phyloP scores from a whole-genome alignment of 2,888 invertebrate genomes.

The Orthosia incerta region DNA sequence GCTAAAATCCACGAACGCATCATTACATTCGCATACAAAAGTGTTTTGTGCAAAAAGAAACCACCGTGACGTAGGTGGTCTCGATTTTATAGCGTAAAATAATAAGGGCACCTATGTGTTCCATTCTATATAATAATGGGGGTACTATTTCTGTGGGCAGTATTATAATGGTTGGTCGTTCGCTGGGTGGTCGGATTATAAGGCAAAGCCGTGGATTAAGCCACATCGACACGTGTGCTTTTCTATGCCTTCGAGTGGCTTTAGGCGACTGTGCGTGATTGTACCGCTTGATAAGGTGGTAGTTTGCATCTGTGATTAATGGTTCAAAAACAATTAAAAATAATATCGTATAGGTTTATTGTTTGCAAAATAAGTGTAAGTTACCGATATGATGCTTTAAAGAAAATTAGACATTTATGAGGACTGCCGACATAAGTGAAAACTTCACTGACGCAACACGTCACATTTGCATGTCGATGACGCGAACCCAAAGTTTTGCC shows the following conservation, averaged over 20 bases:
- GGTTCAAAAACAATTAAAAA: slow-evolving; percentile 12
- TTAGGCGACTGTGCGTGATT: slow-evolving; percentile 82
- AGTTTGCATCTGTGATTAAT: slow-evolving; percentile 35
- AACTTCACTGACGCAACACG: no score
- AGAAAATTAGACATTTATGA: no score
- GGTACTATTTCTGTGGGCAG: slow-evolving; percentile 85
- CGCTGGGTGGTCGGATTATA: slow-evolving; percentile 89
- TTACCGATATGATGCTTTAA: background rate
- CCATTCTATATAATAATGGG: slow-evolving; percentile 88
- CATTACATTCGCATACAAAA: slow-evolving; percentile 86
- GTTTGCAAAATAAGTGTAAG: background rate
- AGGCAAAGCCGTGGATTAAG: slow-evolving; percentile 86
- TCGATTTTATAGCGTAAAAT: slow-evolving; percentile 86
- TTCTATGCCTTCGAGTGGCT: slow-evolving; percentile 83
- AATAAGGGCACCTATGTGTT: slow-evolving; percentile 86
- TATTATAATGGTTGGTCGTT: slow-evolving; percentile 80
- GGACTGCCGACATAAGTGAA: no score
- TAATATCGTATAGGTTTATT: background rate
- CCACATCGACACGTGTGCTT: slow-evolving; percentile 88
- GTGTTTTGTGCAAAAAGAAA: slow-evolving; percentile 75
- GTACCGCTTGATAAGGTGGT: slow-evolving; percentile 72
- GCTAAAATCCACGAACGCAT: slow-evolving; percentile 88
- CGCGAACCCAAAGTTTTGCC: no score
- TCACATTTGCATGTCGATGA: no score
- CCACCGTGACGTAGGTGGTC: slow-evolving; percentile 85